Base-by-base conservation (phyloP, 2,888 invertebrate species). In the Nebria salina region DNA sequence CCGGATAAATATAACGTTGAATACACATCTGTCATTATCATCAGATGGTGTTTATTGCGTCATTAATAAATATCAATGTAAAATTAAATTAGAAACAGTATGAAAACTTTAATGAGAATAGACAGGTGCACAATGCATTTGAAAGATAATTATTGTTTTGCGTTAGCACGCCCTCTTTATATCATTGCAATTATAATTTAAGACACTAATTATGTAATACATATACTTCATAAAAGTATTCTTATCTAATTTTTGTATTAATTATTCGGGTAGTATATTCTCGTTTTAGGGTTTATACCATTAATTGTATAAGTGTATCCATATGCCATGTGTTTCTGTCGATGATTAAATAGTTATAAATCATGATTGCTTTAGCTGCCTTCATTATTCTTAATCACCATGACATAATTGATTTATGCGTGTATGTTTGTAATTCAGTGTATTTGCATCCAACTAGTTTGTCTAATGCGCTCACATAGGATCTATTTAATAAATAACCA, bases 401-500 rank as follows among this genome's bases (percentile, higher is more conserved):
- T 74, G 78, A 78, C 78, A 78, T 78, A 78, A 78, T 78, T 78
- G 78, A 78, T 74, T 78, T 78, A 78, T 74, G 73, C 41, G 65
- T 78, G 74, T 74, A 43, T 73, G 43, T 72, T 20, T 68, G 8
- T 68, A 68, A 54, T 54, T 54, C 54, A 8, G 54, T 54, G 54
- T 54, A 54, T 54, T 54, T 54, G 54, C 54, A 54, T 54, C 54
- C 54, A 54, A 54, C 54, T 54, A 34, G 34, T 5, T 5, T 34
- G 34, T 34, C 34, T 34, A 34, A 34, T 34, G 34, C 34, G 1
- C 34, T 34, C 34, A 54, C 54, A 43, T 8, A 13, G 13, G 54
- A 11, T 7, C 13, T 54, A 54, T 54, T 54, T 7, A 8, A 54
- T 11, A 54, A 8, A 54, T 54, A 13, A 11, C 11, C 13, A 11